Evolutionary conservation across 2,888 invertebrate species (phyloP).

Genomic region (Volucella inanis): DNA sequence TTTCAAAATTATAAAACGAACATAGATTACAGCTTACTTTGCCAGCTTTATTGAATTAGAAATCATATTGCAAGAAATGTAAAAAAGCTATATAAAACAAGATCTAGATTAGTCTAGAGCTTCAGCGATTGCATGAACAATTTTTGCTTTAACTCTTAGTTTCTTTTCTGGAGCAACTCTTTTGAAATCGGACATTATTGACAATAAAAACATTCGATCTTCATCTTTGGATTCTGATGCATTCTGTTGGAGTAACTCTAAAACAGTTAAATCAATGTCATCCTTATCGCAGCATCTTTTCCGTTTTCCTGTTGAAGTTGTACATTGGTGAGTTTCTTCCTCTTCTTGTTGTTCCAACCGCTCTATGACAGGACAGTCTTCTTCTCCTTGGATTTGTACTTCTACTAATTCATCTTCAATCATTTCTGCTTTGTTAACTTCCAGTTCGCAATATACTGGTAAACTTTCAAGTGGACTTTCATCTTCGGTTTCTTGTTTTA

Average conservation of each 20-base stretch:
- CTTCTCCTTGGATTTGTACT: too few species aligned
- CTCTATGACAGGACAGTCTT: too few species aligned
- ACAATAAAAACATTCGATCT: conserved; percentile 76
- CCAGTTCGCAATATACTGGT: too few species aligned
- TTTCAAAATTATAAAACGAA: too few species aligned
- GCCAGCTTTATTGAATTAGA: neutral
- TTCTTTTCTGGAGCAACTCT: conserved; percentile 71
- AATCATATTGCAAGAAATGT: neutral
- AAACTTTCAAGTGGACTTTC: too few species aligned
- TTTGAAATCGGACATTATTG: conserved; percentile 74
- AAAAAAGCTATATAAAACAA: neutral
- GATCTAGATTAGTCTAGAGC: conserved; percentile 44
- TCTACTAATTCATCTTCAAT: too few species aligned
- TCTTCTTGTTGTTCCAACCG: too few species aligned
- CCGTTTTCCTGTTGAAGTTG: neutral
- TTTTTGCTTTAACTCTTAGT: conserved; percentile 73
- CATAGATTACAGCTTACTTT: neutral
- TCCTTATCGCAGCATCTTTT: neutral
- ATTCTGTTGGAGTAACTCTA: conserved; percentile 21
- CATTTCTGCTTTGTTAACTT: too few species aligned
- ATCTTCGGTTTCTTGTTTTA: too few species aligned
- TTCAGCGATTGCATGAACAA: conserved; percentile 72
- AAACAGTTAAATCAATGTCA: conserved; percentile 20
- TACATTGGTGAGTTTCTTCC: neutral
- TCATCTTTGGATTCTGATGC: conserved; percentile 63